phyloP scores from a whole-genome alignment of 2,113 vertebrate species.

The Grammomys dolichurus region DNA sequence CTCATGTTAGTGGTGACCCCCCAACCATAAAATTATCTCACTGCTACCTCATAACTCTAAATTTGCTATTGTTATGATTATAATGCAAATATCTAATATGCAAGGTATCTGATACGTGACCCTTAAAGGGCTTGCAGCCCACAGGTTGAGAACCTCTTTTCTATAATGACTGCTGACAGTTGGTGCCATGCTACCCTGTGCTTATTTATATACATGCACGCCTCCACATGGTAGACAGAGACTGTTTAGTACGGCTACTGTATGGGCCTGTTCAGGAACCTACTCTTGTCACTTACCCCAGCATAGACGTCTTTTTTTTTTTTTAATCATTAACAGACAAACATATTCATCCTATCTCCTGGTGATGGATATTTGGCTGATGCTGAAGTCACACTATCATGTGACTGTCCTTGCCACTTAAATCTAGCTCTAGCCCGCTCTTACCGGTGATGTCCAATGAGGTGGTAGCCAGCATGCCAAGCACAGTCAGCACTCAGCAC shows the following conservation, averaged over 20 bases:
- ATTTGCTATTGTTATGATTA: not conserved
- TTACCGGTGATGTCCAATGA: no score
- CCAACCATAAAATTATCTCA: not conserved
- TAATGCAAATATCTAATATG: not conserved
- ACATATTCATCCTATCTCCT: not conserved
- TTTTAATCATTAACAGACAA: not conserved
- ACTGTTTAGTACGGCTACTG: not conserved
- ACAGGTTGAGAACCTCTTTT: not conserved
- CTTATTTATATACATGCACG: not conserved
- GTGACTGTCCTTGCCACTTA: not conserved
- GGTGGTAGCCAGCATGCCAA: fast-evolving
- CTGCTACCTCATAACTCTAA: not conserved
- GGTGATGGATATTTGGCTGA: not conserved
- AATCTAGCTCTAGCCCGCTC: not conserved
- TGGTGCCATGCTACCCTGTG: not conserved
- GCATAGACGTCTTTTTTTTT: not conserved
- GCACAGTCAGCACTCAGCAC: not conserved
- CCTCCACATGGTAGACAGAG: not conserved
- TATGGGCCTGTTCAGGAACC: not conserved
- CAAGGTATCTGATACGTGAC: not conserved
- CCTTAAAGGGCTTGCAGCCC: not conserved
- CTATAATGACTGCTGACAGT: not conserved
- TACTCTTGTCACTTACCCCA: not conserved
- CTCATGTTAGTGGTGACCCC: not conserved
- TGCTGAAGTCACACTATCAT: not conserved